These are phyloP conservation scores for Noctua fimbriata DNA, from an alignment of 2,888 invertebrate species.

Conservation along the genomic window DNA sequence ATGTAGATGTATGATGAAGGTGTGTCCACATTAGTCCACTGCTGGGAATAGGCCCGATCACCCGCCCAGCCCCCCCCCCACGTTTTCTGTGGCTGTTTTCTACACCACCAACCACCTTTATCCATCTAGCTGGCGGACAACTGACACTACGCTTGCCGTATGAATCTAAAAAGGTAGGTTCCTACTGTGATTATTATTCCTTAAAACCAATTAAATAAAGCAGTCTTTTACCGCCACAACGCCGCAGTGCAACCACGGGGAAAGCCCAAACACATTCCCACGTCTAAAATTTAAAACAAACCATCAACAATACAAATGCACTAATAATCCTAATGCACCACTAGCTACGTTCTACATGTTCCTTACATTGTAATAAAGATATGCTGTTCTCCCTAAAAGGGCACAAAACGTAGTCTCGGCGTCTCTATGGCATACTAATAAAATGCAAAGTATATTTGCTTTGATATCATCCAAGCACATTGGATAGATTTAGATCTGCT, in stretches of 20 bases:
- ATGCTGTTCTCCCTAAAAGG: slow-evolving; percentile 53
- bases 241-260: background rate
- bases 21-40: background rate
- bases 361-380: slow-evolving; percentile 38
- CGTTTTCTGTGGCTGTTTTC: too few species aligned
- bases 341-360: slow-evolving; percentile 41
- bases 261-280: slow-evolving; percentile 37
- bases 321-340: slow-evolving; percentile 39
- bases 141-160: background rate
- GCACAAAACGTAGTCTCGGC: slow-evolving; percentile 38
- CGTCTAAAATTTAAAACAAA: slow-evolving; percentile 33
- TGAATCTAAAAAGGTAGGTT: background rate
- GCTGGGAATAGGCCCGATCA: background rate
- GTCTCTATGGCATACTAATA: slow-evolving; percentile 55
- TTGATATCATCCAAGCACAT: slow-evolving; percentile 38
- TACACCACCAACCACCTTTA: background rate
- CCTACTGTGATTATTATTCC: background rate
- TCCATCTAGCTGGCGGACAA: background rate
- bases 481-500: slow-evolving; percentile 45
- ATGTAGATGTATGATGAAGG: too few species aligned
- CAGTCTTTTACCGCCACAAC: background rate
- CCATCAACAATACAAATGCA: slow-evolving; percentile 38
- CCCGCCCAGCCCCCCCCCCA: too few species aligned
- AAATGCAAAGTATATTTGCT: slow-evolving; percentile 47
- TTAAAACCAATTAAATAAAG: background rate